Evolutionary conservation across 2,888 invertebrate species (phyloP).

Genomic region (Limnephilus marmoratus): DNA sequence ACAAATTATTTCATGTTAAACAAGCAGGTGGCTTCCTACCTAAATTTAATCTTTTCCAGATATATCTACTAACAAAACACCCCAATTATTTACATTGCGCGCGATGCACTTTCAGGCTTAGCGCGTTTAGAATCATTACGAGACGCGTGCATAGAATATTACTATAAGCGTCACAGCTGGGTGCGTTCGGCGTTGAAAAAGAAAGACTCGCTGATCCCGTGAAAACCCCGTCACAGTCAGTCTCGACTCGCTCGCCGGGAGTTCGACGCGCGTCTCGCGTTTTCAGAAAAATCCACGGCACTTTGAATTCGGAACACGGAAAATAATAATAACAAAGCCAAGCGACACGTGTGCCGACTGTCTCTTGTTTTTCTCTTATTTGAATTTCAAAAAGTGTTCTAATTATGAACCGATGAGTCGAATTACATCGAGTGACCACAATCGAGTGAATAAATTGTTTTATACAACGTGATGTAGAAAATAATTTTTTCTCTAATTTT

Average conservation of each 20-base stretch:
- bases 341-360: constrained; percentile 38
- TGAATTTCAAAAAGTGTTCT: constrained; percentile 36
- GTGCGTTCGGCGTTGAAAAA: neutral
- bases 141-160: neutral
- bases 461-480: neutral
- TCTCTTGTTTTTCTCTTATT: neutral
- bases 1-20: no score
- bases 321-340: constrained; percentile 8
- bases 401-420: constrained; percentile 20
- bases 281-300: neutral
- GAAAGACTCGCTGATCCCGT: neutral
- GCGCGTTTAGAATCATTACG: neutral
- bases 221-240: constrained; percentile 24
- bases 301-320: neutral
- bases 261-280: constrained; percentile 24
- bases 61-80: neutral
- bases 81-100: neutral
- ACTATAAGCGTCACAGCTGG: neutral
- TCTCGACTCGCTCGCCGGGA: constrained; percentile 17
- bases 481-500: neutral
- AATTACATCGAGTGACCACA: constrained; percentile 14
- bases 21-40: neutral
- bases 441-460: neutral
- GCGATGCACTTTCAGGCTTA: neutral
- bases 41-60: neutral